Conservation (phyloP, 1,140 invertebrate species). For the Hycleus cichorii region DNA sequence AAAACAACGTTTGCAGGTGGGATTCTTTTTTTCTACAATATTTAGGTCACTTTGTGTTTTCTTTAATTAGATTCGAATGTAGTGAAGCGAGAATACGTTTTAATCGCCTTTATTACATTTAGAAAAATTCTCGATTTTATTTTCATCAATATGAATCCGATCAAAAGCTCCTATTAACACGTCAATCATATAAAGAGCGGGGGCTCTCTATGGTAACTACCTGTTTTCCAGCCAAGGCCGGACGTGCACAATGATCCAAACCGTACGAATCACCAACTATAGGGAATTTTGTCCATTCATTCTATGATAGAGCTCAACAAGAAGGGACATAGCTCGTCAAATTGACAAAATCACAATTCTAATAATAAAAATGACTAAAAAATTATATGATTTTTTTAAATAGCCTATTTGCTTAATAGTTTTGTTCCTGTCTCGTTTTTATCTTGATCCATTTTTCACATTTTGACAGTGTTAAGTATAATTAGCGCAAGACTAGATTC, state of each 20-base stretch:
- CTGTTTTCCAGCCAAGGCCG: constrained; percentile 17
- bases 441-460: constrained; percentile 9
- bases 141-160: too few species aligned
- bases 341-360: background rate
- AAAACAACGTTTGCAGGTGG: background rate
- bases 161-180: constrained; percentile 10
- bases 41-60: background rate
- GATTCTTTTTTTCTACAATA: background rate
- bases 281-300: background rate
- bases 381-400: too few species aligned
- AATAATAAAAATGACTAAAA: background rate
- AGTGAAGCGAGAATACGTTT: background rate
- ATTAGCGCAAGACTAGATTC: constrained; percentile 8
- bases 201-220: constrained; percentile 8
- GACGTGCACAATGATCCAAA: constrained; percentile 6
- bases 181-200: constrained; percentile 18
- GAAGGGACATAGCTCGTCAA: too few species aligned
- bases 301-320: too few species aligned
- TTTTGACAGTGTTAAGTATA: constrained; percentile 11
- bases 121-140: background rate
- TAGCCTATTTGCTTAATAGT: constrained; percentile 9
- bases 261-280: too few species aligned
- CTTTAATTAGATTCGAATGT: background rate
- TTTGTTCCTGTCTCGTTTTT: background rate
- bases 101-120: background rate